Base-by-base conservation (phyloP, 2,888 invertebrate species). In the Lottia gigantea region DNA sequence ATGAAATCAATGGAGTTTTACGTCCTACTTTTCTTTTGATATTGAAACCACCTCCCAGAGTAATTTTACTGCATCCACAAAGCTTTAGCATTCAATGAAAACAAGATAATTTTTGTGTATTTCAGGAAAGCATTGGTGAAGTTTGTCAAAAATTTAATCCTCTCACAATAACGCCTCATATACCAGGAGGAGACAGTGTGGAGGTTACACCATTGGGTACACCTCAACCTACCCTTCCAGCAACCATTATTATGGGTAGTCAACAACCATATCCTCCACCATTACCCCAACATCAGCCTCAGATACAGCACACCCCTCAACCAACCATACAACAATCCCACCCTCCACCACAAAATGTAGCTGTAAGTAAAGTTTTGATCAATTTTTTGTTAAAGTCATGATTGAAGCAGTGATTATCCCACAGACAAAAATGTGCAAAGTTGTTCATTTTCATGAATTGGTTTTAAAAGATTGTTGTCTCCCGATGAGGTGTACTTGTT, bases 241-340 rank as follows among this genome's bases (percentile, higher is more conserved):
- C 19, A 23, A 55, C 55, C 55, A 62, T 55, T 64, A 62, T 26
- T 46, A 66, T 62, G 67, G 71, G 55, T 70, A 46, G 45, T 62
- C 68, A 62, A 15, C 70, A 31, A 67, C 67, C 47, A 45, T 74
- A 68, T 70, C 65, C 76, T 31, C 76, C 76, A 62, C 11, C 40
- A 8, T 1, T 76, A 66, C 71, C 72, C 67, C 63, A 71, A 67
- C 40, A 63, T 49, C 26, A 63, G 55, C 19, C 74, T 61, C 16
- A 62, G 15, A 14, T 62, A 16, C 6, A 15, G 16, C 62, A 62
- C 26, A 25, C 23, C 8, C 23, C 19, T 62, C 40, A 40, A 40
- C 40, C 40, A 40, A 40, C 40, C 40, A 40, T 40, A 40, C 40
- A 4, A 40, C 40, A 3, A 40, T 40, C 40, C 40, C 40, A 40